Conservation (phyloP, 2,797 vertebrate species). For the Orestias chungarensis region DNA sequence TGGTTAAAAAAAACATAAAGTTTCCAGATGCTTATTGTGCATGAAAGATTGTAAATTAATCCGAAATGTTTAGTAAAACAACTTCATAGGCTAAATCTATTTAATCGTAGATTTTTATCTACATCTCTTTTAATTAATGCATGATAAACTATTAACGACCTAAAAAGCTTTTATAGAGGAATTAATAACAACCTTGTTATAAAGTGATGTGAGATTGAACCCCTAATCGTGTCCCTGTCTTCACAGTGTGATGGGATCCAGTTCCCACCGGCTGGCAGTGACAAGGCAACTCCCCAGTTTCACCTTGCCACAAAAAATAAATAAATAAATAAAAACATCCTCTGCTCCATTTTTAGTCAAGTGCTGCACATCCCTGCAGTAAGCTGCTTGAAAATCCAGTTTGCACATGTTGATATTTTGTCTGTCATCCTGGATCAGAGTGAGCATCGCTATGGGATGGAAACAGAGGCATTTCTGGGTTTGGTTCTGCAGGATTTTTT, state of each 20-base stretch:
- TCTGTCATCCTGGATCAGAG: background rate
- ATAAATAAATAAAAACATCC: background rate
- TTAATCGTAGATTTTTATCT: too few relatives aligned
- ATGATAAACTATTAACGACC: too few relatives aligned
- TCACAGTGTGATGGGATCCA: slow-evolving; percentile 7
- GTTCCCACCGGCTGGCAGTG: slow-evolving; percentile 39
- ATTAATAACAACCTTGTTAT: too few relatives aligned
- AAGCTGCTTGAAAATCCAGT: slow-evolving; percentile 45
- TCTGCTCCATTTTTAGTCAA: slow-evolving; percentile 22
- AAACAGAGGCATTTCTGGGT: slow-evolving; percentile 1
- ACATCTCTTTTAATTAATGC: too few relatives aligned
- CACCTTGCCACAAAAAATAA: slow-evolving; percentile 56
- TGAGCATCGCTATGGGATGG: background rate
- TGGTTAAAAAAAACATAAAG: too few relatives aligned
- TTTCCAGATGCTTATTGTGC: too few relatives aligned
- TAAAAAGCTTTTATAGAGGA: too few relatives aligned
- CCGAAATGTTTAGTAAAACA: too few relatives aligned
- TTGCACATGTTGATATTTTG: background rate
- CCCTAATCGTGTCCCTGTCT: background rate
- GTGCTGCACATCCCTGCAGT: slow-evolving; percentile 33
- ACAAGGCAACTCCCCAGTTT: slow-evolving; percentile 52
- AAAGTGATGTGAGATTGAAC: too few relatives aligned
- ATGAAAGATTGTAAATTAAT: too few relatives aligned
- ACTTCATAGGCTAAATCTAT: too few relatives aligned
- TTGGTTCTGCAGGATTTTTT: slow-evolving; percentile 2